These are phyloP conservation scores for Volucella inanis DNA, from an alignment of 2,888 invertebrate species.

Conservation along the genomic window DNA sequence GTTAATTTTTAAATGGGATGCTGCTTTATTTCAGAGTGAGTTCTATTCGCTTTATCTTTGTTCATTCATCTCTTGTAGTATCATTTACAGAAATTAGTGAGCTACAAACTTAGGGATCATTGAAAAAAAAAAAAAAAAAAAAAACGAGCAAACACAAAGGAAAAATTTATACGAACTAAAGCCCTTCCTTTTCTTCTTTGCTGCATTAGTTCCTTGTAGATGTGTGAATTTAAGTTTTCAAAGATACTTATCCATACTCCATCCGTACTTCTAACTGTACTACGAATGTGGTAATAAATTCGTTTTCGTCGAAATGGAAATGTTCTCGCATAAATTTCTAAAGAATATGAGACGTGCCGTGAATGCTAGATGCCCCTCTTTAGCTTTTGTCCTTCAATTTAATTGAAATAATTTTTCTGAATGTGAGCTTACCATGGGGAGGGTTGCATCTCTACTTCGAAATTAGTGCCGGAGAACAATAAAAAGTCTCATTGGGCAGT, in stretches of 20 bases:
- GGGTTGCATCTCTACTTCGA: conserved; percentile 48
- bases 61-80: conserved; percentile 14
- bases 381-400: conserved; percentile 60
- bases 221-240: conserved; percentile 52
- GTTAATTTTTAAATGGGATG: conserved; percentile 31
- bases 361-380: conserved; percentile 44
- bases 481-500: conserved; percentile 50
- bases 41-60: not conserved
- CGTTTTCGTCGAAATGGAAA: conserved; percentile 63
- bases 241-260: not conserved
- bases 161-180: not conserved
- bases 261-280: not conserved
- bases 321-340: conserved; percentile 69
- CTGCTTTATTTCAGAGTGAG: conserved; percentile 3
- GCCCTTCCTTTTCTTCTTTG: conserved; percentile 12
- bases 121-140: conserved; percentile 1
- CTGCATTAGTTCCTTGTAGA: conserved; percentile 29
- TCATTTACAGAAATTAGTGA: conserved; percentile 38
- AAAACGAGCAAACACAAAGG: conserved; percentile 1
- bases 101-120: conserved; percentile 33
- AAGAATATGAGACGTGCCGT: conserved; percentile 65
- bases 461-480: conserved; percentile 49
- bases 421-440: not conserved
- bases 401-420: conserved; percentile 45
- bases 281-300: conserved; percentile 63